phyloP scores from a whole-genome alignment of 2,797 vertebrate species.

The Tragelaphus eurycerus region DNA sequence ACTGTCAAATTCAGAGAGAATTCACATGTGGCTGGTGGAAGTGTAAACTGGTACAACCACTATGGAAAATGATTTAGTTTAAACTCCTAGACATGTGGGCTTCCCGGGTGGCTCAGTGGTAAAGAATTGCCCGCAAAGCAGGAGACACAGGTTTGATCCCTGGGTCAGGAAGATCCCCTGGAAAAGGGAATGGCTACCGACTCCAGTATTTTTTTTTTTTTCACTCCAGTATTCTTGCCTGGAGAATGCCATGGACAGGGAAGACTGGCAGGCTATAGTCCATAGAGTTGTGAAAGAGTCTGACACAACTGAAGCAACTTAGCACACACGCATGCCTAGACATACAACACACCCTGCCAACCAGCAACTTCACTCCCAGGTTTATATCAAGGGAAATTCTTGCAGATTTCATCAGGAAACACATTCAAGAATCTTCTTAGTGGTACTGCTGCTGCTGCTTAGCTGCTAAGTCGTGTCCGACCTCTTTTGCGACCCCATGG shows the following conservation, averaged over 20 bases:
- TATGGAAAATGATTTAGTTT: background rate
- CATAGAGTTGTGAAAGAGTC: rapidly evolving
- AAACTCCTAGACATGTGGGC: background rate
- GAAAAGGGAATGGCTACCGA: background rate
- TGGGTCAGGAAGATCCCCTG: background rate
- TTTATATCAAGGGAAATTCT: background rate
- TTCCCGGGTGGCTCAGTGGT: background rate
- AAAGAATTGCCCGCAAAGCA: background rate
- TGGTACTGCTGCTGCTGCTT: background rate
- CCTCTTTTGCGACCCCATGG: background rate
- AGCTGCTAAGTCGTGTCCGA: rapidly evolving
- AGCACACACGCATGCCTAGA: background rate
- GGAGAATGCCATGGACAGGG: background rate
- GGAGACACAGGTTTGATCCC: background rate
- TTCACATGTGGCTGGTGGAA: background rate
- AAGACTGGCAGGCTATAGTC: background rate
- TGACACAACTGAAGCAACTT: background rate
- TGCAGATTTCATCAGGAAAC: background rate
- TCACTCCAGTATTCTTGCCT: background rate
- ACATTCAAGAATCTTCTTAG: background rate
- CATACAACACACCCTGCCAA: background rate
- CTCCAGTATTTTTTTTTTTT: background rate
- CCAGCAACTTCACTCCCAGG: background rate
- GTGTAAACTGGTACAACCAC: background rate
- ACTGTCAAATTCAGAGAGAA: background rate